These are phyloP conservation scores for Ptychoptera contaminata DNA, from an alignment of 2,888 invertebrate genomes.

Conservation along the genomic window DNA sequence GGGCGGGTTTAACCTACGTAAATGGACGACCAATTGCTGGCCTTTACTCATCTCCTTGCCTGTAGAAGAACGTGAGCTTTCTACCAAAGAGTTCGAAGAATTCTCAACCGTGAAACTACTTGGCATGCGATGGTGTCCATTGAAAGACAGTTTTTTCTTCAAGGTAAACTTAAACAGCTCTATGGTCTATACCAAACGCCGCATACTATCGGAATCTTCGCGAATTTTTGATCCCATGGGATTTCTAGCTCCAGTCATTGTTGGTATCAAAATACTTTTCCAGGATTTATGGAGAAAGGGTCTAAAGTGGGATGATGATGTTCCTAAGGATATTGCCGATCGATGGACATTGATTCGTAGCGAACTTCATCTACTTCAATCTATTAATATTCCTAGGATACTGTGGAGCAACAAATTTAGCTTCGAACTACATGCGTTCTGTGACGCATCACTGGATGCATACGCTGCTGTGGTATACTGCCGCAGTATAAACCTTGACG, in stretches of 20 bases:
- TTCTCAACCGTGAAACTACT: background rate
- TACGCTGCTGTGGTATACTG: constrained; percentile 7
- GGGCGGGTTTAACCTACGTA: constrained; percentile 1
- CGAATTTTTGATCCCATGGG: constrained; percentile 5
- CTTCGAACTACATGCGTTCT: constrained; percentile 9
- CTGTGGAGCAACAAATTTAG: too few species aligned
- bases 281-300: constrained; percentile 4
- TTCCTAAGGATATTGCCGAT: constrained; percentile 1
- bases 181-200: background rate
- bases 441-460: constrained; percentile 7
- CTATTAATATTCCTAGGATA: too few species aligned
- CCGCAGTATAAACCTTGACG: background rate
- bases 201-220: constrained; percentile 2
- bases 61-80: too few species aligned
- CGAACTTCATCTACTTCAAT: too few species aligned
- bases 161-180: background rate
- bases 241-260: background rate
- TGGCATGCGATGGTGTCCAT: background rate
- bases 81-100: background rate
- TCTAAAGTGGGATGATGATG: constrained; percentile 5
- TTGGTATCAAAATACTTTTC: constrained; percentile 5
- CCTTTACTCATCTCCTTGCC: too few species aligned
- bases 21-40: background rate
- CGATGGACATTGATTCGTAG: background rate
- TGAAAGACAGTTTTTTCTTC: background rate